Percentiles rank a stretch among this genome's conserved stretches.
These are phyloP conservation scores for Standfussiana lucernea DNA, from an alignment of 2,888 invertebrate genomes.

Conservation along the genomic window DNA sequence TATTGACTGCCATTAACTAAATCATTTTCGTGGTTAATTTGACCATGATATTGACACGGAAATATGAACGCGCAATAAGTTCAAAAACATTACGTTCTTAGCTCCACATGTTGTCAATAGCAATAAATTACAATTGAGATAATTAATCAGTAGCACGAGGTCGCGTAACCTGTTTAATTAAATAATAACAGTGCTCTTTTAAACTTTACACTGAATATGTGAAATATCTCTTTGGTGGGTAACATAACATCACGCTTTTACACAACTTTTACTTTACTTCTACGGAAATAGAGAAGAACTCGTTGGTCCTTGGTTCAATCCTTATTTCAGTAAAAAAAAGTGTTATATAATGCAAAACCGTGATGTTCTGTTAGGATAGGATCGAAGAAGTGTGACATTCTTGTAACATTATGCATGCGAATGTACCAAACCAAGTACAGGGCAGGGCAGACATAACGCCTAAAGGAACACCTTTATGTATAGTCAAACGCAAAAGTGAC, in stretches of 20 bases:
- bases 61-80: neutral
- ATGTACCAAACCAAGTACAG: conserved; percentile 6
- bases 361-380: neutral
- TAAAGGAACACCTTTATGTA: conserved; percentile 24
- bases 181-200: neutral
- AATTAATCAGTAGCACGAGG: conserved; percentile 4
- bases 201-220: too few species aligned
- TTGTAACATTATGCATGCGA: conserved; percentile 22
- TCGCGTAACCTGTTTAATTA: neutral
- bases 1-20: neutral
- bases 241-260: too few species aligned
- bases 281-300: neutral
- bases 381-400: conserved; percentile 1
- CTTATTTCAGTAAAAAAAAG: too few species aligned
- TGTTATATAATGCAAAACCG: too few species aligned
- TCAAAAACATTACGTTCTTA: neutral
- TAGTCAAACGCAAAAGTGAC: neutral
- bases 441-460: conserved; percentile 7
- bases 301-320: too few species aligned
- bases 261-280: too few species aligned
- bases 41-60: conserved; percentile 8
- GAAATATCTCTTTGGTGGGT: too few species aligned
- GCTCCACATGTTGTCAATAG: neutral
- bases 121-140: conserved; percentile 13
- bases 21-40: neutral